phyloP scores from a whole-genome alignment of 2,113 vertebrate species.

The Brachyistius frenatus region DNA sequence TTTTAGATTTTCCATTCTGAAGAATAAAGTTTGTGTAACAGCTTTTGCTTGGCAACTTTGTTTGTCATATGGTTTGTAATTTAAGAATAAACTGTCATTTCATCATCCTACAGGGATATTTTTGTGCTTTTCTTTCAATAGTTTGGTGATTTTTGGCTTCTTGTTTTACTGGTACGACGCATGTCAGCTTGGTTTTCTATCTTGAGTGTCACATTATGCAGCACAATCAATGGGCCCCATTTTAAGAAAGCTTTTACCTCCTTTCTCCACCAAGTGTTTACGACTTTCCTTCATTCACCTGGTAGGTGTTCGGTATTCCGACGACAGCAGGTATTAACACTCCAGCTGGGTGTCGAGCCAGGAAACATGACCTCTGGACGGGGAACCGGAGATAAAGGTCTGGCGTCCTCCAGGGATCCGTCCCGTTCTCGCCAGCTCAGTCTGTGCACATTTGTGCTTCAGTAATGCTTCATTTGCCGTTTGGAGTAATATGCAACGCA shows the following conservation, averaged over 20 bases:
- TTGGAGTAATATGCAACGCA: neutral
- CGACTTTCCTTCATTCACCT: slow-evolving; percentile 22
- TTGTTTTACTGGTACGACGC: neutral
- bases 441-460: slow-evolving; percentile 4
- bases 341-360: slow-evolving; percentile 42
- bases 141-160: neutral
- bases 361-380: slow-evolving; percentile 56
- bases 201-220: slow-evolving; percentile 1
- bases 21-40: slow-evolving; percentile 74
- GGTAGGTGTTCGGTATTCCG: slow-evolving; percentile 49
- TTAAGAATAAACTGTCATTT: slow-evolving; percentile 81
- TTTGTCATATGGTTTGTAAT: slow-evolving; percentile 76
- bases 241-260: neutral
- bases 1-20: slow-evolving; percentile 68
- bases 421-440: slow-evolving; percentile 13
- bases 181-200: neutral
- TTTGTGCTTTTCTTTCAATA: slow-evolving; percentile 11
- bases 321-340: slow-evolving; percentile 27
- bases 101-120: slow-evolving; percentile 61
- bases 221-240: neutral
- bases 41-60: slow-evolving; percentile 70
- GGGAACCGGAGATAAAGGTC: slow-evolving; percentile 23
- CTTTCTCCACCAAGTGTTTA: slow-evolving; percentile 4
- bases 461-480: slow-evolving; percentile 10
- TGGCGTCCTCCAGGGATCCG: slow-evolving; percentile 10